Evolutionary conservation across 2,888 invertebrate species (phyloP).

Genomic region (Pomacea canaliculata): DNA sequence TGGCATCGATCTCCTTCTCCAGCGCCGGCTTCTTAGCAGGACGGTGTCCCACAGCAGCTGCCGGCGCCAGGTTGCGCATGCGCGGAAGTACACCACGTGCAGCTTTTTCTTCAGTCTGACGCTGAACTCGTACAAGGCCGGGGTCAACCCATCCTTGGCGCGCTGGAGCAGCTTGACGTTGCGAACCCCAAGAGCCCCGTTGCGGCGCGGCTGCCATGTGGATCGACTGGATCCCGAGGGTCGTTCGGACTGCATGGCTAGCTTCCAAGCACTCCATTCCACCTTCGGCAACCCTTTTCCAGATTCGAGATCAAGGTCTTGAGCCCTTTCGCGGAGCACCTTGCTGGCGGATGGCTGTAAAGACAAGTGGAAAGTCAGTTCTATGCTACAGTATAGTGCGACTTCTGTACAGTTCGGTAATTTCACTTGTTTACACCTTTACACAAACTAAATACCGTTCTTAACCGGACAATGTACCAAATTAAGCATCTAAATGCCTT

Average conservation of each 20-base stretch:
- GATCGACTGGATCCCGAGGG: slow-evolving; percentile 11
- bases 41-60: slow-evolving; percentile 34
- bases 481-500: no score
- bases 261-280: slow-evolving; percentile 44
- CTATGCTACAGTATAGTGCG: no score
- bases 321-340: slow-evolving; percentile 4
- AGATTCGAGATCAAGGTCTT: slow-evolving; percentile 7
- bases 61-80: slow-evolving; percentile 16
- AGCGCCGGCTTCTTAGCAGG: slow-evolving; percentile 30
- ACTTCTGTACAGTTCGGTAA: no score
- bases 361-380: background rate
- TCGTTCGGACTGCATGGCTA: slow-evolving; percentile 30
- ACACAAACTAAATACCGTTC: no score
- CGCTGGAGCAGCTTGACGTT: slow-evolving; percentile 32
- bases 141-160: slow-evolving; percentile 8
- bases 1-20: slow-evolving; percentile 33
- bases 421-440: no score
- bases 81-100: slow-evolving; percentile 39
- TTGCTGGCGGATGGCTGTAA: slow-evolving; percentile 7
- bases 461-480: no score
- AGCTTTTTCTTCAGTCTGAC: slow-evolving; percentile 35
- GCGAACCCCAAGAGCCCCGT: slow-evolving; percentile 31
- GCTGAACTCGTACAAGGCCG: slow-evolving; percentile 42
- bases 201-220: slow-evolving; percentile 1
- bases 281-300: slow-evolving; percentile 6